Evolutionary conservation across 2,797 vertebrate species (phyloP), one percentile per base, ranked within the genome.

Genomic region (Erethizon dorsatum): DNA sequence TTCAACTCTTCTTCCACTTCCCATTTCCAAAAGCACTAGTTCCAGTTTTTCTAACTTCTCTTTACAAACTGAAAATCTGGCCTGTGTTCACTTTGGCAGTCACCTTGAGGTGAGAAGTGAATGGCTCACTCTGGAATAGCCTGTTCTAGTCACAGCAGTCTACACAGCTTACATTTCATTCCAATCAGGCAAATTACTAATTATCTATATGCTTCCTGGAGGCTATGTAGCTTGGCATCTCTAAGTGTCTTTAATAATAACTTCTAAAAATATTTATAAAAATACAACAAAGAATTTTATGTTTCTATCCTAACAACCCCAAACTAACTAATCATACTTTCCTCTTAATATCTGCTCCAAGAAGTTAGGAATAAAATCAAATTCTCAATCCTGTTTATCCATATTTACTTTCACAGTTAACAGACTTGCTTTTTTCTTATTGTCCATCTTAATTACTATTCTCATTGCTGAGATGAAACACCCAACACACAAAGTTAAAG

Each of bases 251-350:
- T 86, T 82, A 77, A 65, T 83, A 45, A 33, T 59, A 79, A 65
- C 52, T 83, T 56, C n/a, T 26, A 75, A 3, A 71, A 22, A 78
- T 83, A 26, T 89, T 91, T 75, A 94, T 80, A 45, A 80, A 86
- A 75, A 78, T 83, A 77, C 1, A 92, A 7, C 8, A 93, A 65
- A 54, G 2, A 7, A 78, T 83, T 63, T 79, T 8, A 52, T 75
- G 69, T 94, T 77, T 93, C 82, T 88, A 80, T 87, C 47, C 50
- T 73, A 92, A 80, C 61, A 79, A 79, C 78, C 26, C 11, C 26
- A 87, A 52, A 57, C 12, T 56, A 88, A 82, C 22, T 71, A 71
- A 57, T 45, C 8, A 67, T 54, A 1, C 1, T 94, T 92, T 86
- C 18, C 7, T 83, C 90, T 90, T 56, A 69, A 83, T 75, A 52